Conservation (phyloP, 2,113 vertebrate species). For the Miniopterus natalensis region DNA sequence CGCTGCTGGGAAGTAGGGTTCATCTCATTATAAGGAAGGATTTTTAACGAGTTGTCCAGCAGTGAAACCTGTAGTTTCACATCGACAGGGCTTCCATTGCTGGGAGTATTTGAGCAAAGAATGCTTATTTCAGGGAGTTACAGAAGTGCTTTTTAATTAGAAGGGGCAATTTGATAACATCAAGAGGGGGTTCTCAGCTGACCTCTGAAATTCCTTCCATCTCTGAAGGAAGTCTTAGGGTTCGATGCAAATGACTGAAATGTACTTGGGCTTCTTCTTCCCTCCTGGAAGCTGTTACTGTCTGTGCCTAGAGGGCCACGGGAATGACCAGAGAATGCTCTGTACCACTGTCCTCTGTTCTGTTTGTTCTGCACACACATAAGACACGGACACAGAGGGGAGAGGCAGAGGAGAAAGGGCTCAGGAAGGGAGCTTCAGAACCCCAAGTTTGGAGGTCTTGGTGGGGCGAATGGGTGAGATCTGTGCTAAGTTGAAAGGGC, state of each 20-base stretch:
- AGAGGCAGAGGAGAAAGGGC: neutral
- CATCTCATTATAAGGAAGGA: neutral
- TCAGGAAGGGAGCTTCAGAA: neutral
- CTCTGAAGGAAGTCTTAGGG: neutral
- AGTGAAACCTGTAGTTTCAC: neutral
- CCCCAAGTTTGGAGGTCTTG: neutral
- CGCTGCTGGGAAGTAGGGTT: neutral
- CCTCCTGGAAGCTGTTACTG: neutral
- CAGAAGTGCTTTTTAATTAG: neutral
- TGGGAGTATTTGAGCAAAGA: neutral
- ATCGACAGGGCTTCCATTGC: neutral
- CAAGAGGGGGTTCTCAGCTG: neutral
- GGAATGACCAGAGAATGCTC: neutral
- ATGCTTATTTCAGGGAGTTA: neutral
- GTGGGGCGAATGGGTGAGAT: neutral
- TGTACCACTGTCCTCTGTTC: neutral
- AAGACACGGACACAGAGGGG: neutral
- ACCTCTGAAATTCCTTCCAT: neutral
- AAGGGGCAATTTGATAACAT: neutral
- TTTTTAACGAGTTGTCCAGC: neutral
- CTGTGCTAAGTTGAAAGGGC: neutral
- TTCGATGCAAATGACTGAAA: neutral
- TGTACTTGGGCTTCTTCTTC: neutral
- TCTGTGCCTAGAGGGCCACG: neutral
- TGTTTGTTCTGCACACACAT: neutral